Percentiles rank a stretch among this genome's conserved stretches.
Evolutionary conservation across 2,797 vertebrate genomes (phyloP).

Genomic region (Emys orbicularis): DNA sequence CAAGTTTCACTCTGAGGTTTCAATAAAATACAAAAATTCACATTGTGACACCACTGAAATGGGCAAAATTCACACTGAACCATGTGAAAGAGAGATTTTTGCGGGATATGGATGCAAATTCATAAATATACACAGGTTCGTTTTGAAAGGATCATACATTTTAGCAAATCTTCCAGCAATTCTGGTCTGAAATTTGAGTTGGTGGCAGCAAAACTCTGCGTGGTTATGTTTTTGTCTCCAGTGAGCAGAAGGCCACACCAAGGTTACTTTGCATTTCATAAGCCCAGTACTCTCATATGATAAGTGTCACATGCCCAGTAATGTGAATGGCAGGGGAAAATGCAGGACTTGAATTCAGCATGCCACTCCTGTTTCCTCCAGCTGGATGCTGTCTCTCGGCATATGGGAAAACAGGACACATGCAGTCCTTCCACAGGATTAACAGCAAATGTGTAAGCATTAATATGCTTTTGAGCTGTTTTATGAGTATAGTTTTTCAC

Average conservation of each 20-base stretch:
- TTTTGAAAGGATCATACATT: neutral
- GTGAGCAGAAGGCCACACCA: neutral
- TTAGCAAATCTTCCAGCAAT: neutral
- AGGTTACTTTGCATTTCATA: neutral
- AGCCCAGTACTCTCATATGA: neutral
- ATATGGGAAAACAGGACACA: accelerated
- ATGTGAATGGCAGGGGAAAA: neutral
- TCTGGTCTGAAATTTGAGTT: neutral
- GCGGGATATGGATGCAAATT: neutral
- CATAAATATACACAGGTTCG: neutral
- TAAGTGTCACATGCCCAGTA: neutral
- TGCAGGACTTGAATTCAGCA: neutral
- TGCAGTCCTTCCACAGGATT: neutral
- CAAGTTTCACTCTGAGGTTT: neutral
- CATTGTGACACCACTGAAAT: neutral
- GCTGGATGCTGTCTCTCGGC: neutral
- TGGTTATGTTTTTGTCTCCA: neutral
- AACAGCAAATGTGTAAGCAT: neutral
- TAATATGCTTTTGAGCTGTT: neutral
- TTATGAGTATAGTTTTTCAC: neutral
- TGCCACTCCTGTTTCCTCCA: neutral
- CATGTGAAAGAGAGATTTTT: neutral
- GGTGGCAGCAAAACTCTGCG: neutral
- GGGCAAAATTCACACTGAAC: neutral
- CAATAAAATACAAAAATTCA: neutral